phyloP scores from a whole-genome alignment of 2,113 vertebrate species.

The Cyprinodon tularosa region DNA sequence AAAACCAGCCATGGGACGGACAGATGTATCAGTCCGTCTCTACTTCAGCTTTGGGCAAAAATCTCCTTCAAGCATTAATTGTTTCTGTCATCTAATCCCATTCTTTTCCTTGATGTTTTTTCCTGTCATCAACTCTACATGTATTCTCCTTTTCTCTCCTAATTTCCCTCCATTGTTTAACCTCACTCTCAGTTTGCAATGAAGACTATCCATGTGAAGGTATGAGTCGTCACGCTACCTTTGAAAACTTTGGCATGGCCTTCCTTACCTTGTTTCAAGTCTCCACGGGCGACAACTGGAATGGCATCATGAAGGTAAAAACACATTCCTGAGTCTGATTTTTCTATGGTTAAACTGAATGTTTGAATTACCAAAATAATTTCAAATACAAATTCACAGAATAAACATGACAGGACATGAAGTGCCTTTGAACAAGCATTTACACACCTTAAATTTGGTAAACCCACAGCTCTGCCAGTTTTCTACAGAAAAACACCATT shows the following conservation, averaged over 20 bases:
- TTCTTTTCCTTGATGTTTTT: not conserved
- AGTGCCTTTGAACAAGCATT: not conserved
- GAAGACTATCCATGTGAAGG: constrained; percentile 96
- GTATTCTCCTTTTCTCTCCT: not conserved
- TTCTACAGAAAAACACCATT: too few species aligned
- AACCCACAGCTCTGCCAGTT: too few species aligned
- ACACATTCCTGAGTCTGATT: not conserved
- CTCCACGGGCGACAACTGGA: constrained; percentile 98
- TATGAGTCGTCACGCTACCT: constrained; percentile 98
- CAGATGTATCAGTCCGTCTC: not conserved
- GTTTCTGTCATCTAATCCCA: not conserved
- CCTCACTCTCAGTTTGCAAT: constrained; percentile 86
- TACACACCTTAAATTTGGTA: not conserved
- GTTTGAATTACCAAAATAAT: not conserved
- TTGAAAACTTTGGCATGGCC: constrained; percentile 99
- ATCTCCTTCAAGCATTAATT: not conserved
- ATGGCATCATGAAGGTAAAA: constrained; percentile 98
- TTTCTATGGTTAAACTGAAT: not conserved
- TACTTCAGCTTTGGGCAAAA: not conserved
- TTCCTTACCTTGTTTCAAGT: constrained; percentile 98
- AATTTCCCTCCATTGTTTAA: constrained; percentile 4
- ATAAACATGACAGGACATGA: not conserved
- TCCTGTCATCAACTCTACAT: not conserved
- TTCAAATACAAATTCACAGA: too few species aligned
- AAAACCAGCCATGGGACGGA: not conserved